Evolutionary conservation across 1,140 invertebrate species (phyloP).

Genomic region (Proctacanthus coquilletti): DNA sequence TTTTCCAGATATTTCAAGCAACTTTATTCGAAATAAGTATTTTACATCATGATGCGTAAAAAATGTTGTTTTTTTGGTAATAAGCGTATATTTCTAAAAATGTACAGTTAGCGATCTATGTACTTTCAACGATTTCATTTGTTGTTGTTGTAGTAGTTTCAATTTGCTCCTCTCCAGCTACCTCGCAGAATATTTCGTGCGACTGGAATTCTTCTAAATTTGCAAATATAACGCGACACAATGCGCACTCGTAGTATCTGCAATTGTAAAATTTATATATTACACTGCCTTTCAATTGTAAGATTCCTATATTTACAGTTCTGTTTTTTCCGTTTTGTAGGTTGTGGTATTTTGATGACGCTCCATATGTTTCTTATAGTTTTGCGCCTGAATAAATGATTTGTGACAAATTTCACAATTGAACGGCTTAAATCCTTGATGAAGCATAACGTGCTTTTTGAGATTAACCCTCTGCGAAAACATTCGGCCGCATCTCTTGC

Average conservation of each 20-base stretch:
- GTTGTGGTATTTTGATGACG: constrained; percentile 19
- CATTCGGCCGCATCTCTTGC: constrained; percentile 23
- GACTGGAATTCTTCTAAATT: constrained; percentile 25
- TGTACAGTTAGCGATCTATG: no score
- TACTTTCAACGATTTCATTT: no score
- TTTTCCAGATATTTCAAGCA: no score
- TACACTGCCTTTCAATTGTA: constrained; percentile 12
- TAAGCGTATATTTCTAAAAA: no score
- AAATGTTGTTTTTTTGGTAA: no score
- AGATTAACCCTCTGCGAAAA: constrained; percentile 29
- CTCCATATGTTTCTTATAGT: constrained; percentile 25
- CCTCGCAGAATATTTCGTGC: constrained; percentile 23
- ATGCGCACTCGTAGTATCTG: constrained; percentile 25
- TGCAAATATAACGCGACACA: constrained; percentile 25
- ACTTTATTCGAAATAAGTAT: no score
- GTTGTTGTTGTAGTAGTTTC: no score
- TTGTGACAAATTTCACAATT: constrained; percentile 25
- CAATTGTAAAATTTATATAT: constrained; percentile 8
- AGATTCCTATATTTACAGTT: constrained; percentile 9
- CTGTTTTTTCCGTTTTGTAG: neutral
- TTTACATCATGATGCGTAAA: no score
- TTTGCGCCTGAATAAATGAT: constrained; percentile 24
- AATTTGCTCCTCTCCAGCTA: constrained; percentile 19
- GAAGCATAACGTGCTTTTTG: constrained; percentile 27
- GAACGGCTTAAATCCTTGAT: constrained; percentile 26